Evolutionary conservation across 1,140 invertebrate genomes (phyloP).

Genomic region (Elymnias hypermnestra): DNA sequence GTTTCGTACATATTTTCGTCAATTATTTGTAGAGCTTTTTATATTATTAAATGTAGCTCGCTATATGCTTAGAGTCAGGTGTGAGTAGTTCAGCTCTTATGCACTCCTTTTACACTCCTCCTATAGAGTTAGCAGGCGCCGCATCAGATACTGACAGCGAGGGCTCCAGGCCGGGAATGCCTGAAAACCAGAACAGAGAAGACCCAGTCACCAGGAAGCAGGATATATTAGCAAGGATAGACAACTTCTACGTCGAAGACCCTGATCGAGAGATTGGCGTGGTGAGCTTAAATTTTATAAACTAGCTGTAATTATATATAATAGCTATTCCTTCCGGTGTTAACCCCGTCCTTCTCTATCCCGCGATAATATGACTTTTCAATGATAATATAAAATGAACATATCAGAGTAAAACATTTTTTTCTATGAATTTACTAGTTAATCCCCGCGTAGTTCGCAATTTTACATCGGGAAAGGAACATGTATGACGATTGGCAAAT

Average conservation of each 20-base stretch:
- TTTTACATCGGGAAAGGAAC: too few relatives aligned
- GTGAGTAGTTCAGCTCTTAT: not conserved
- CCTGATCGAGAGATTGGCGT: slow-evolving; percentile 46
- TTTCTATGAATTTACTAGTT: too few relatives aligned
- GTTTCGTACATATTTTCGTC: too few relatives aligned
- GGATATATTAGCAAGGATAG: slow-evolving; percentile 38
- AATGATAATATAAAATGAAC: too few relatives aligned
- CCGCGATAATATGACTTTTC: too few relatives aligned
- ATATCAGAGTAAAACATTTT: too few relatives aligned
- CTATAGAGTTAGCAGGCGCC: slow-evolving; percentile 54
- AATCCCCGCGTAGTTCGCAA: too few relatives aligned
- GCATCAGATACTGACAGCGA: slow-evolving; percentile 60
- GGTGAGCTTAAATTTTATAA: too few relatives aligned
- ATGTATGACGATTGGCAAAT: too few relatives aligned
- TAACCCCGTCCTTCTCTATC: too few relatives aligned
- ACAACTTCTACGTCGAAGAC: slow-evolving; percentile 42
- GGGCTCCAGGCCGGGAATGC: slow-evolving; percentile 33
- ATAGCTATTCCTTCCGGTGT: too few relatives aligned
- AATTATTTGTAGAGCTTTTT: not conserved
- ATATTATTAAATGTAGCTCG: not conserved
- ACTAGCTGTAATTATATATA: too few relatives aligned
- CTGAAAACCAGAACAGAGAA: slow-evolving; percentile 19
- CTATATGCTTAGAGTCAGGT: slow-evolving; percentile 2
- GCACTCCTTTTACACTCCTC: not conserved
- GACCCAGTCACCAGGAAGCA: slow-evolving; percentile 25